phyloP scores from a whole-genome alignment of 2,888 invertebrate genomes.

The Coenonympha glycerion region DNA sequence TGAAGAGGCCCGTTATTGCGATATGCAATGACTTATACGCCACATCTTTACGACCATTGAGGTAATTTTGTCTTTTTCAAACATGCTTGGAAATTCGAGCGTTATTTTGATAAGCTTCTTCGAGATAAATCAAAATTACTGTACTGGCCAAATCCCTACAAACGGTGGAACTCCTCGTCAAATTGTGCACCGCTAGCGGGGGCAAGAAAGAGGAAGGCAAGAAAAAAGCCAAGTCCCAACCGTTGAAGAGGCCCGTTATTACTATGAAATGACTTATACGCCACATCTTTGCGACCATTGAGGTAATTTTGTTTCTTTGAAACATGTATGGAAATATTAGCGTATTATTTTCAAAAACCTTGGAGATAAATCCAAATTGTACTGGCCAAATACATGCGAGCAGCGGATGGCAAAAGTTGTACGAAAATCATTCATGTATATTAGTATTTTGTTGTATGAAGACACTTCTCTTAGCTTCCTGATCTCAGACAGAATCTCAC shows the following conservation, averaged over 20 bases:
- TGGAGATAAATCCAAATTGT: too few relatives aligned
- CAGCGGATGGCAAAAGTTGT: too few relatives aligned
- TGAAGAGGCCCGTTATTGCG: slow-evolving; percentile 94
- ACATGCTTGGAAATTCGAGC: not conserved
- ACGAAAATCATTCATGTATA: too few relatives aligned
- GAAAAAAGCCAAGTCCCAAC: slow-evolving; percentile 73
- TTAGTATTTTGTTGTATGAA: too few relatives aligned
- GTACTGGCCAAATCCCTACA: too few relatives aligned
- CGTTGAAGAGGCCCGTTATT: slow-evolving; percentile 91
- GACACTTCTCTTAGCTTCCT: too few relatives aligned
- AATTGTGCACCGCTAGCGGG: slow-evolving; percentile 81
- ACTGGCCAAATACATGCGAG: too few relatives aligned
- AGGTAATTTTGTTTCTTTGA: slow-evolving; percentile 57
- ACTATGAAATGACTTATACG: slow-evolving; percentile 98
- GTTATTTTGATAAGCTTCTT: too few relatives aligned
- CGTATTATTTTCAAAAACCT: too few relatives aligned
- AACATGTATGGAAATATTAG: not conserved
- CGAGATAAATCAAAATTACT: too few relatives aligned
- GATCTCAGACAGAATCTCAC: too few relatives aligned
- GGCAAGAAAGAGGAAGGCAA: slow-evolving; percentile 60
- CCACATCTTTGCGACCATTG: slow-evolving; percentile 87
- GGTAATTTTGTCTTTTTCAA: slow-evolving; percentile 51
- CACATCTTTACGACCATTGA: slow-evolving; percentile 87
- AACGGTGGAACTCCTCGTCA: slow-evolving; percentile 90
- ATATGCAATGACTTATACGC: slow-evolving; percentile 97